Percentiles rank a stretch among this genome's conserved stretches.
phyloP scores from a whole-genome alignment of 2,113 vertebrate genomes.

The Peucedramus taeniatus region DNA sequence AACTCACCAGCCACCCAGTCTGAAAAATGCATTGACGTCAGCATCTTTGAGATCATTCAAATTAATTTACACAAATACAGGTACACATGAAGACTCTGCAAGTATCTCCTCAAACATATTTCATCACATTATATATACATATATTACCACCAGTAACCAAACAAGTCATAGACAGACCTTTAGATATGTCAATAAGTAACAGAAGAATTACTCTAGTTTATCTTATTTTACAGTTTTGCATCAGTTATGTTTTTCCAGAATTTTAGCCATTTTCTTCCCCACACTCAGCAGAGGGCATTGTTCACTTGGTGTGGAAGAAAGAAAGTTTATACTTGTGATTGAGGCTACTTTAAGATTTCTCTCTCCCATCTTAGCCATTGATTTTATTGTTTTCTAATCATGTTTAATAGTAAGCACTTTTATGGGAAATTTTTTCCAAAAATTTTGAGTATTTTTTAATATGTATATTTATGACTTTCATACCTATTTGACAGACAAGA shows the following conservation, averaged over 20 bases:
- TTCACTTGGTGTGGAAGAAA: not conserved
- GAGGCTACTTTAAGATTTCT: not conserved
- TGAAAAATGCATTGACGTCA: not conserved
- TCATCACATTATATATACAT: not conserved
- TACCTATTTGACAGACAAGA: not conserved
- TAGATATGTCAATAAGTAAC: not conserved
- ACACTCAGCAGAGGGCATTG: not conserved
- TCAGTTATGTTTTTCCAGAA: not conserved
- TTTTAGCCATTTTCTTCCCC: not conserved
- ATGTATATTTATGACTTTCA: not conserved
- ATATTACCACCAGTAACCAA: not conserved
- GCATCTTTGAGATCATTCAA: not conserved
- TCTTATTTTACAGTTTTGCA: not conserved
- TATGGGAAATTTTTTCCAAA: rapidly evolving
- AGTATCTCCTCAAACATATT: not conserved
- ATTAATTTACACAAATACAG: not conserved
- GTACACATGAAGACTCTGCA: not conserved
- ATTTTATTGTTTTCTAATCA: not conserved
- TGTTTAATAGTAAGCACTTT: not conserved
- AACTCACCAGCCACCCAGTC: too few relatives aligned
- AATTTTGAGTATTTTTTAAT: not conserved
- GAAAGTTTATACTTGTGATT: too few relatives aligned
- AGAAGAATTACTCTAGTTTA: not conserved
- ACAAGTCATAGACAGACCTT: not conserved
- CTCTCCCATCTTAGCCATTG: not conserved